Evolutionary conservation across 2,797 vertebrate species (phyloP).

Genomic region (Eremophila alpestris): DNA sequence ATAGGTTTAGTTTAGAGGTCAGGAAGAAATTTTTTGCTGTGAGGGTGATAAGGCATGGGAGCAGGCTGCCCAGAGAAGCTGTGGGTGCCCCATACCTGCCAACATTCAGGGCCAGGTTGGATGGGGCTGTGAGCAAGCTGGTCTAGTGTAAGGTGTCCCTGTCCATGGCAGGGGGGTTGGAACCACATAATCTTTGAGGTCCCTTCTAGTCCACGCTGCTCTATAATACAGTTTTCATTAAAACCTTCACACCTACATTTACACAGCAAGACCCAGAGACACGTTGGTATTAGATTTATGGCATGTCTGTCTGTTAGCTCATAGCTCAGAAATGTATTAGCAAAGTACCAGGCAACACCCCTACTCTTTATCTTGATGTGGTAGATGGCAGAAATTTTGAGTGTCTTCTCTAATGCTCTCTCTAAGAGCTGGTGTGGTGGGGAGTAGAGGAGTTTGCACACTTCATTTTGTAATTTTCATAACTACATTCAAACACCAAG

Average conservation of each 20-base stretch:
- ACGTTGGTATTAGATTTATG: background rate
- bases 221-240: background rate
- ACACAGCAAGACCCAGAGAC: background rate
- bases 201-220: background rate
- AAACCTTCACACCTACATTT: background rate
- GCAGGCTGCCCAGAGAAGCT: background rate
- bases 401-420: background rate
- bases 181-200: background rate
- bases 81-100: background rate
- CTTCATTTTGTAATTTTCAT: background rate
- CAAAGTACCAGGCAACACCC: background rate
- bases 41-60: background rate
- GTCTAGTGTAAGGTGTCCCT: background rate
- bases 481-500: fast-evolving
- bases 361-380: background rate
- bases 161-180: background rate
- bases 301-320: background rate
- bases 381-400: background rate
- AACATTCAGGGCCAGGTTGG: background rate
- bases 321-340: background rate
- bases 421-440: background rate
- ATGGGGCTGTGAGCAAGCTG: background rate
- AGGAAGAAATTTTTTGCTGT: background rate
- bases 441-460: background rate
- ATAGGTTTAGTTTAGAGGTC: background rate